Base-by-base conservation (phyloP, 2,888 invertebrate species). In the Tenthredo livida region DNA sequence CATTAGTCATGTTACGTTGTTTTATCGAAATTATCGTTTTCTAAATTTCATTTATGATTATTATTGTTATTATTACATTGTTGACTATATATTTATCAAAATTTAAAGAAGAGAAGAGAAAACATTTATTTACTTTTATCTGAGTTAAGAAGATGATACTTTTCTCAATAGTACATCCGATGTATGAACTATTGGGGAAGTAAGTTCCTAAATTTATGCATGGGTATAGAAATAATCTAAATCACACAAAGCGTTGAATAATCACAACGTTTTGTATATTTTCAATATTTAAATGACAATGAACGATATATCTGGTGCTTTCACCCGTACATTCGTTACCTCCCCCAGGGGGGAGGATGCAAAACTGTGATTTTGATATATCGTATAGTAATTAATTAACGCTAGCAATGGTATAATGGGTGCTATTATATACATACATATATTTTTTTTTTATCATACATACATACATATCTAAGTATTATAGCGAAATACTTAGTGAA, bases 381-480 rank as follows among this genome's bases (percentile, higher is more conserved):
- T 80, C 40, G 40, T 61, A 21, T 21, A 40, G 40, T 80, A 43
- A 73, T 40, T 61, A 80, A 80, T 40, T 37, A 40, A 25, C 6
- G 40, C 43, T 61, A 80, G 61, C 37, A 61, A 61, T 80, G 61
- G 61, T 80, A 54, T 80, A 58, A 73, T 73, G 47, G 80, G 80
- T 80, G 80, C 80, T 80, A 80, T 80, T 80, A 43, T 78, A n/a
- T n/a, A n/a, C n/a, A n/a, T n/a, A n/a, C n/a, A n/a, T 78, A 6
- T 33, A n/a, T 73, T 40, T 5, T 37, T 37, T 33, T 33, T 33
- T 33, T 33, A 4, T 33, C 29, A 29, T 33, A 33, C 37, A 37
- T 37, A 37, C 37, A 43, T 61, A 77, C 50, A 58, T 80, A 61
- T 61, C 3, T 37, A 58, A 61, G 61, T 80, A 80, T 80, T 80